phyloP scores from a whole-genome alignment of 2,888 invertebrate species.

The Andrena minutula region DNA sequence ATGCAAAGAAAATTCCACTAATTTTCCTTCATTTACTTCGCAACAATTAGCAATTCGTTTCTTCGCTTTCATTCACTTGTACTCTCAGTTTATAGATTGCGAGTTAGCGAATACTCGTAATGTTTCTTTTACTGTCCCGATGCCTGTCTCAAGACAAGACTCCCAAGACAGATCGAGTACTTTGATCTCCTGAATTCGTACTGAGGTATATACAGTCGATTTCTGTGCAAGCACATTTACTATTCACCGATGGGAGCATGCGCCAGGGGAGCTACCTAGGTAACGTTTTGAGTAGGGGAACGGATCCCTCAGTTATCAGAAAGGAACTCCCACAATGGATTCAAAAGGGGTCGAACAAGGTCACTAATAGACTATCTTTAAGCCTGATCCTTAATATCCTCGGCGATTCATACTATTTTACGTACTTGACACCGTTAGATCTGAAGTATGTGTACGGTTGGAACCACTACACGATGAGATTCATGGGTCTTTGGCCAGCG shows the following conservation, averaged over 20 bases:
- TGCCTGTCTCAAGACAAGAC: too few relatives aligned
- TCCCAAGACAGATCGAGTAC: not conserved
- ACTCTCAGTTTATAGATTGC: not conserved
- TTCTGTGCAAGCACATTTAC: not conserved
- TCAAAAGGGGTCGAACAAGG: conserved; percentile 36
- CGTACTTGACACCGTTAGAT: conserved; percentile 34
- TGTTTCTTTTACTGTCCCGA: too few relatives aligned
- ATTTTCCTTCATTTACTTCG: too few relatives aligned
- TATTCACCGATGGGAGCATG: conserved; percentile 32
- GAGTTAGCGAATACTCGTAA: not conserved
- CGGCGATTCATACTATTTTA: not conserved
- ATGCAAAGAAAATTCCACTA: too few relatives aligned
- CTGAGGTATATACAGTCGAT: not conserved
- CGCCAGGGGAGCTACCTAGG: conserved; percentile 15
- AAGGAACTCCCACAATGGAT: conserved; percentile 10
- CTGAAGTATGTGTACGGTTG: conserved; percentile 69
- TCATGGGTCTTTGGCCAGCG: conserved; percentile 75
- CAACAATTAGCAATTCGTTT: too few relatives aligned
- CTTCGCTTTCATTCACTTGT: too few relatives aligned
- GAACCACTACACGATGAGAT: conserved; percentile 68
- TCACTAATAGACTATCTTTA: conserved; percentile 2
- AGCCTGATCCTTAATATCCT: not conserved
- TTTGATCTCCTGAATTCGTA: not conserved
- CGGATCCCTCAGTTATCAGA: conserved; percentile 3
- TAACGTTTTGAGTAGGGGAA: not conserved